Evolutionary conservation across 2,888 invertebrate species (phyloP), one percentile per base, ranked within the genome.

Genomic region (Spatulosminthurus flaviceps): DNA sequence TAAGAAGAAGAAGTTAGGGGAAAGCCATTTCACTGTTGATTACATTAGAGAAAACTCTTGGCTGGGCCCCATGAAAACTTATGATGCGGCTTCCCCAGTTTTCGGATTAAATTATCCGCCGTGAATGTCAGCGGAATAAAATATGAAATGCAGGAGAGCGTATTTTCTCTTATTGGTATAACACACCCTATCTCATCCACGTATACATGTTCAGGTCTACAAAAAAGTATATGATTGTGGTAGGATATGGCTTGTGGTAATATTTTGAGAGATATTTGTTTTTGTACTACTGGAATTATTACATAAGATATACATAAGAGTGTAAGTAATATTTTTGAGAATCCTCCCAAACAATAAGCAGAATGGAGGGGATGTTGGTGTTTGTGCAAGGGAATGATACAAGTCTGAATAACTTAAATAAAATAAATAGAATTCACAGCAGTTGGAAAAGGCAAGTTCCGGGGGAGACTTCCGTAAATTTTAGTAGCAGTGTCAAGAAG

Each of bases 31-130:
- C 64, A 64, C 64, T 64, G 19, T 24, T 64, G 64, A 64, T 64
- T 64, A 64, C 64, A 64, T 64, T 64, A 64, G 24, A 64, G 4
- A 64, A 11, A 64, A 22, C 64, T 64, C 64, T 64, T n/a, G 5
- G 9, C 26, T 64, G 13, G 24, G 11, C 64, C 64, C 64, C 64
- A 64, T 64, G 64, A 64, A 64, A 64, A 64, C 64, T 64, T 64
- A 64, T 64, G 64, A 64, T 64, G 64, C 24, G 64, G 64, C 64
- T 64, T 64, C 64, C 64, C 64, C 64, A 24, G 64, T 64, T 64
- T 64, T 64, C 24, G 64, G 64, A 64, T 64, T 64, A 64, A 64
- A 64, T 64, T 64, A 64, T 64, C 64, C 64, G 16, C 2, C 64
- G 64, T 64, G 64, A 64, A 64, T 64, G 64, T 64, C 64, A 64